Percentiles rank a stretch among this genome's conserved stretches.
phyloP scores from a whole-genome alignment of 2,113 vertebrate genomes.

The Oreochromis niloticus region DNA sequence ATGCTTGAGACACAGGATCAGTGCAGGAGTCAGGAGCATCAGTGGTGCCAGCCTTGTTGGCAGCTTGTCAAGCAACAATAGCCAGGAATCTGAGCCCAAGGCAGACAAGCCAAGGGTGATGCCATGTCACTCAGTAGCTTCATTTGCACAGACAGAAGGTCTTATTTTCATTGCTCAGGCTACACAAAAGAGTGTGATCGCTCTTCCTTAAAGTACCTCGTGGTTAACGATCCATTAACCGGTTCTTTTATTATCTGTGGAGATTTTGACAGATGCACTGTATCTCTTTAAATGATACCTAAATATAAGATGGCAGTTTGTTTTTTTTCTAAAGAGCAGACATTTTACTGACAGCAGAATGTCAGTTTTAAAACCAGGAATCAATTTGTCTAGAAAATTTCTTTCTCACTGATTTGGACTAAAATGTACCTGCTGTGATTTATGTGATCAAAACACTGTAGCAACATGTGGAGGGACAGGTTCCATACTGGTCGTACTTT shows the following conservation, averaged over 20 bases:
- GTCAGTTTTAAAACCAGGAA: rapidly evolving
- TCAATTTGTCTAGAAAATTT: background rate
- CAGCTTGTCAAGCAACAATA: slow-evolving; percentile 23
- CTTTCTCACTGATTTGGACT: background rate
- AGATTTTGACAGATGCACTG: background rate
- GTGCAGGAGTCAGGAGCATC: background rate
- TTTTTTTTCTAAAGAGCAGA: background rate
- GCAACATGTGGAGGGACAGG: background rate
- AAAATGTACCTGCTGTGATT: background rate
- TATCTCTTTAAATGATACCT: background rate
- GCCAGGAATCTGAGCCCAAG: slow-evolving; percentile 5
- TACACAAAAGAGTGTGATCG: background rate
- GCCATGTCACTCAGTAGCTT: slow-evolving; percentile 11
- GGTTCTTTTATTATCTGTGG: background rate
- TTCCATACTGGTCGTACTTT: background rate
- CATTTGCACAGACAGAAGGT: background rate
- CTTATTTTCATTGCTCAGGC: slow-evolving; percentile 13
- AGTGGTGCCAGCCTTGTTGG: slow-evolving; percentile 21
- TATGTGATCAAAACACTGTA: background rate
- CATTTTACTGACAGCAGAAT: background rate
- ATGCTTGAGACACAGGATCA: background rate
- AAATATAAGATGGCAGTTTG: background rate
- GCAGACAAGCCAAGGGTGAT: background rate
- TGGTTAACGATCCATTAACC: background rate
- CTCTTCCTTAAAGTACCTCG: background rate